A percentile compares a stretch with the other conserved stretches of the same genome.
Evolutionary conservation across 2,888 invertebrate species (phyloP).

Genomic region (Hirtodrosophila trivittata): DNA sequence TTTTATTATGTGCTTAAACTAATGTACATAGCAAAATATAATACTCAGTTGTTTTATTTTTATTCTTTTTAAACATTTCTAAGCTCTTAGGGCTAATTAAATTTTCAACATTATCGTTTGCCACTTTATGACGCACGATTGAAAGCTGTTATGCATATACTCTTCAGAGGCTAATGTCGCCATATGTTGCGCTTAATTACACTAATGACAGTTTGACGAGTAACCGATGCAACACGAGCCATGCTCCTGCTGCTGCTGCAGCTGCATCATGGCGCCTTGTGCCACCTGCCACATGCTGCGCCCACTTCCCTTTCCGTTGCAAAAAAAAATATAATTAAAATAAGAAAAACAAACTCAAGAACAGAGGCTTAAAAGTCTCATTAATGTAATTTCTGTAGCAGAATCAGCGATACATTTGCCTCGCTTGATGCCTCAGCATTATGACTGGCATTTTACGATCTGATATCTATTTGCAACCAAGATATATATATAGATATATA

Average conservation of each 20-base stretch:
- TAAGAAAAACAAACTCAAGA: too few relatives aligned
- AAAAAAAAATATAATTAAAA: too few relatives aligned
- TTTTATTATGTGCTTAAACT: constrained; percentile 51
- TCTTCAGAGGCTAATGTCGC: constrained; percentile 36
- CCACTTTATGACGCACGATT: constrained; percentile 42
- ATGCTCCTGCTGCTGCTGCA: not conserved
- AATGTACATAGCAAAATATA: constrained; percentile 50
- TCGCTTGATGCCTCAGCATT: constrained; percentile 10
- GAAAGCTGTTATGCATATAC: constrained; percentile 30
- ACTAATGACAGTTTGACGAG: constrained; percentile 24
- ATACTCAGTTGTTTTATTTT: constrained; percentile 11
- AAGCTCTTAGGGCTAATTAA: constrained; percentile 69
- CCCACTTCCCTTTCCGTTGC: constrained; percentile 5
- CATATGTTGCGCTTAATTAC: constrained; percentile 52
- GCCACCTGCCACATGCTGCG: constrained; percentile 29
- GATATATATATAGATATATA: constrained; percentile 18
- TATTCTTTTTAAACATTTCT: constrained; percentile 27
- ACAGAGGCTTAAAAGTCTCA: constrained; percentile 51
- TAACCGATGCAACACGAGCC: constrained; percentile 23
- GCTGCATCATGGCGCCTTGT: constrained; percentile 17
- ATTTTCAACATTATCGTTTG: constrained; percentile 66
- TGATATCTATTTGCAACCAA: constrained; percentile 24
- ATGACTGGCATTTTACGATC: constrained; percentile 48
- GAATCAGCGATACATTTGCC: constrained; percentile 5
- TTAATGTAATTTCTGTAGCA: constrained; percentile 50